Conservation (phyloP, 2,797 vertebrate genomes). For the Synaphobranchus kaupii region DNA sequence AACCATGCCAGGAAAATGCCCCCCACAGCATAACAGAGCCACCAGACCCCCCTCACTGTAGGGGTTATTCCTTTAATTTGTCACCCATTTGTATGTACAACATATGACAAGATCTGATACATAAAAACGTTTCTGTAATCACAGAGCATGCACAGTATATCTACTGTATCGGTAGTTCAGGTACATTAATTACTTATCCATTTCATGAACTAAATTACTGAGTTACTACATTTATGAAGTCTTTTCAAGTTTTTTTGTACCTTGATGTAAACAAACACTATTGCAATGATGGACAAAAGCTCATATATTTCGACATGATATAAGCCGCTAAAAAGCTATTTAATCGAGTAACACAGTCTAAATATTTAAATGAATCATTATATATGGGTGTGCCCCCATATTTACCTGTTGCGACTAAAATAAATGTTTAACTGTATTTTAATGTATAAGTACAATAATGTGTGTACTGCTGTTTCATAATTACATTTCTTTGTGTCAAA, state of each 20-base stretch:
- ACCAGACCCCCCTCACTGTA: too few species aligned
- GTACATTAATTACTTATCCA: not conserved
- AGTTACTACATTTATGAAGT: not conserved
- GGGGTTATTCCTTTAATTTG: too few species aligned
- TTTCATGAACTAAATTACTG: not conserved
- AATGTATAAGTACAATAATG: not conserved
- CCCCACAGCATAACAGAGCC: too few species aligned
- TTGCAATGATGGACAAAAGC: not conserved
- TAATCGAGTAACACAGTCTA: not conserved
- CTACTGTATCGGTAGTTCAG: not conserved
- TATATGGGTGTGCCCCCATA: not conserved
- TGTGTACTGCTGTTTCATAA: not conserved
- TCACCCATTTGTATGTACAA: not conserved
- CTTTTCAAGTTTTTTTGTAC: too few species aligned
- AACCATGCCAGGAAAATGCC: too few species aligned
- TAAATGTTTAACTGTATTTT: not conserved
- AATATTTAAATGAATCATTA: not conserved
- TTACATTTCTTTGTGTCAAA: not conserved
- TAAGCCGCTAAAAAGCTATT: too few species aligned
- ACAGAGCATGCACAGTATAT: not conserved
- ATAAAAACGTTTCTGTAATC: too few species aligned
- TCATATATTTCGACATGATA: not conserved
- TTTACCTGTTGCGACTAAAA: not conserved
- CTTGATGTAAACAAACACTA: not conserved
- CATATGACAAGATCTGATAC: not conserved